These are phyloP conservation scores for Oreochromis mossambicus DNA, from an alignment of 2,797 vertebrate species.

Conservation along the genomic window DNA sequence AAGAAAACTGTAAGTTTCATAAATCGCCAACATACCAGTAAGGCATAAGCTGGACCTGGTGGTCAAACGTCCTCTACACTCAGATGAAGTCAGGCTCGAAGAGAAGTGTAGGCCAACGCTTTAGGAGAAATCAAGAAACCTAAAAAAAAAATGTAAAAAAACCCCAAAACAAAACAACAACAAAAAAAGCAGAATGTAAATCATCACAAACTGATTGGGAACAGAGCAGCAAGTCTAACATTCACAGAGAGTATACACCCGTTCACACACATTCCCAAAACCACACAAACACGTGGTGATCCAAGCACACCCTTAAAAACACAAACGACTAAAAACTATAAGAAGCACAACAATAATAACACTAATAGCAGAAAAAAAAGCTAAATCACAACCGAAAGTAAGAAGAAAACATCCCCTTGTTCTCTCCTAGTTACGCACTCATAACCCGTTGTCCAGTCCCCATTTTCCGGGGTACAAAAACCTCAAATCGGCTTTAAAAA, in stretches of 20 bases:
- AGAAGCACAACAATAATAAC: conserved; percentile 46
- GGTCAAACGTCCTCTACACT: conserved; percentile 67
- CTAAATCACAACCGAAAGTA: conserved; percentile 59
- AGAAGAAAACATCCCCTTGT: conserved; percentile 60
- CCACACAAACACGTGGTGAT: conserved; percentile 67
- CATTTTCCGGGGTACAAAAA: conserved; percentile 73
- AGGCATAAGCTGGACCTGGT: conserved; percentile 45
- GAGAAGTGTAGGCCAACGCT: conserved; percentile 68
- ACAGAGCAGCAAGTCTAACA: conserved; percentile 40
- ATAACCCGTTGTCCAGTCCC: conserved; percentile 68
- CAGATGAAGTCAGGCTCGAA: conserved; percentile 72
- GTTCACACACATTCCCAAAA: conserved; percentile 50
- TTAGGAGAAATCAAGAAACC: conserved; percentile 33
- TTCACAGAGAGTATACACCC: conserved; percentile 21
- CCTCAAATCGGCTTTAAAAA: conserved; percentile 67
- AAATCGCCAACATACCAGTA: conserved; percentile 69
- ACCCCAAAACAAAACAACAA: not conserved
- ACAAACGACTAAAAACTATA: conserved; percentile 51
- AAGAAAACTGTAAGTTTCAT: conserved; percentile 38
- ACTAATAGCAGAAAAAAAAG: conserved; percentile 25
- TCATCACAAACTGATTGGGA: conserved; percentile 44
- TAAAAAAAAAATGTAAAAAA: conserved; percentile 9
- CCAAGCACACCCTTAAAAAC: conserved; percentile 43
- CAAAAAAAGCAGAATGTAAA: conserved; percentile 54
- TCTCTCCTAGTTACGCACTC: conserved; percentile 62